Conservation (phyloP, 2,888 invertebrate species). For the Polylopha cassiicola region DNA sequence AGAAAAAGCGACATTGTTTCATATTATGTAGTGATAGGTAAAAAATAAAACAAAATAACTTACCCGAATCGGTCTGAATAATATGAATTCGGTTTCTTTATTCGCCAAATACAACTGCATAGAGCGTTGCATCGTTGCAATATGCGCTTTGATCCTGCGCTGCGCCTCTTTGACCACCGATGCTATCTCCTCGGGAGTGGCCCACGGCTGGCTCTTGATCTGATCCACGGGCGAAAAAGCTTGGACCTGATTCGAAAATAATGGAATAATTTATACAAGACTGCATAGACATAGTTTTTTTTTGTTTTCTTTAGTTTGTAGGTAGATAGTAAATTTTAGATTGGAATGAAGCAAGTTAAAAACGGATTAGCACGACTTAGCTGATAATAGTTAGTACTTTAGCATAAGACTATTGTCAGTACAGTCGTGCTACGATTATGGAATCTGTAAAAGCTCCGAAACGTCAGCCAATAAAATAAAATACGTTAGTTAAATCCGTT, state of each 20-base stretch:
- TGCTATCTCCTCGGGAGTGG: conserved; percentile 84
- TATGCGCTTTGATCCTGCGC: conserved; percentile 85
- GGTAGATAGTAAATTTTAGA: too few species aligned
- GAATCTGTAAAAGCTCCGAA: too few species aligned
- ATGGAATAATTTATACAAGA: background rate
- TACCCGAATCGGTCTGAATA: conserved; percentile 95
- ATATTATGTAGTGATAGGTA: background rate
- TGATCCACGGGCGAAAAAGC: conserved; percentile 48
- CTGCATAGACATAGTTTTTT: too few species aligned
- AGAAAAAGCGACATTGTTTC: too few species aligned
- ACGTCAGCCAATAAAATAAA: too few species aligned
- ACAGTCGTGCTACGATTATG: too few species aligned
- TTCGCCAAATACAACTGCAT: conserved; percentile 98
- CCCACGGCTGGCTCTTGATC: conserved; percentile 62
- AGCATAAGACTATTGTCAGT: too few species aligned
- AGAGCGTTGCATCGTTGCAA: conserved; percentile 88
- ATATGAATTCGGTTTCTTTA: conserved; percentile 96
- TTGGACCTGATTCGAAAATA: conserved; percentile 46
- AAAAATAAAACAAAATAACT: conserved; percentile 28
- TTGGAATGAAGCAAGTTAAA: too few species aligned
- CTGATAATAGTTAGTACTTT: too few species aligned
- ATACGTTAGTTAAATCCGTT: too few species aligned
- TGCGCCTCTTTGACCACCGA: conserved; percentile 86
- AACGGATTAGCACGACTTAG: too few species aligned
- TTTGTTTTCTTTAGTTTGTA: too few species aligned